phyloP scores from a whole-genome alignment of 2,797 vertebrate species.

The Microctenopoma stevenorrisi region DNA sequence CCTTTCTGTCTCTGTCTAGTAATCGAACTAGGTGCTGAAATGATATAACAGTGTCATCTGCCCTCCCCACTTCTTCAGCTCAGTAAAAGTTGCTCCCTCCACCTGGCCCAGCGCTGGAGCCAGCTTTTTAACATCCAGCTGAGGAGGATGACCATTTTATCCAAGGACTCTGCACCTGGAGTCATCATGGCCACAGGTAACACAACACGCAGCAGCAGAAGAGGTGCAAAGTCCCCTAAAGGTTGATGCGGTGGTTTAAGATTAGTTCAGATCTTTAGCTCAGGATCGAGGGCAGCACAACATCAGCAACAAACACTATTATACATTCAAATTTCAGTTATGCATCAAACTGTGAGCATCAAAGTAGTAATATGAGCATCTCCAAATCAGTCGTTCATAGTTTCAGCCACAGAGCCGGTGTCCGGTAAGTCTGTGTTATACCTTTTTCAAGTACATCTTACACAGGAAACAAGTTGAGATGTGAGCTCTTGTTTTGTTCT shows the following conservation, averaged over 20 bases:
- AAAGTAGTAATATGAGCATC: too few species aligned
- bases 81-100: conserved; percentile 93
- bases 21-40: not conserved
- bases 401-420: not conserved
- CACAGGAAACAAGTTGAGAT: not conserved
- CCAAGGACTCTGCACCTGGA: conserved; percentile 96
- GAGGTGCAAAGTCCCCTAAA: not conserved
- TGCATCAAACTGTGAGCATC: too few species aligned
- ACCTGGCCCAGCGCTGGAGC: conserved; percentile 95
- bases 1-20: too few species aligned
- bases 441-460: not conserved
- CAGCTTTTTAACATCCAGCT: conserved; percentile 95
- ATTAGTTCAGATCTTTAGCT: too few species aligned
- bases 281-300: not conserved
- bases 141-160: conserved; percentile 93
- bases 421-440: not conserved
- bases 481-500: too few species aligned
- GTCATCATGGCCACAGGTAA: conserved; percentile 95
- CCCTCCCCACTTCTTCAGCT: conserved; percentile 75
- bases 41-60: not conserved
- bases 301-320: too few species aligned
- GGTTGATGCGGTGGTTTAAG: too few species aligned
- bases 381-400: not conserved
- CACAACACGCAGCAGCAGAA: not conserved
- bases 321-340: too few species aligned